A percentile compares a stretch with the other conserved stretches of the same genome.
These are phyloP conservation scores for Cynodonichthys magdalenae DNA, from an alignment of 2,797 vertebrate genomes.

Conservation along the genomic window DNA sequence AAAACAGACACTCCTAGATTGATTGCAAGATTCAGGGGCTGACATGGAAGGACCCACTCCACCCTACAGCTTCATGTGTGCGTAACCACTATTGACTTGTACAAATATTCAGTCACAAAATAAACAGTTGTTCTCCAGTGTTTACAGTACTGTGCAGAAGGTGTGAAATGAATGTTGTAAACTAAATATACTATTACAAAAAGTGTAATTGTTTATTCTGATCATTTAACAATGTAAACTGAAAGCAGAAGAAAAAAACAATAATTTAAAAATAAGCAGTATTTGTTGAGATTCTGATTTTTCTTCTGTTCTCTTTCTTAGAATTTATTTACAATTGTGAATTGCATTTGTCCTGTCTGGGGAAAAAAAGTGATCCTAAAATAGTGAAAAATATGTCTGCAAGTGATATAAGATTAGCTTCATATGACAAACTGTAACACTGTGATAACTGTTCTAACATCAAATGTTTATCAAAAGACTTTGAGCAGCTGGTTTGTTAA, in stretches of 20 bases:
- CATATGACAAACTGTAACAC: slow-evolving; percentile 7
- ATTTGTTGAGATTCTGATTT: too few relatives aligned
- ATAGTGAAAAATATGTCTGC: not conserved
- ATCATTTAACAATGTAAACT: too few relatives aligned
- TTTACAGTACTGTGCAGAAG: not conserved
- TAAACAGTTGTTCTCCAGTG: not conserved
- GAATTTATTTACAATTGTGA: too few relatives aligned
- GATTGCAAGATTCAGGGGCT: not conserved
- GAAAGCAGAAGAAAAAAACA: too few relatives aligned
- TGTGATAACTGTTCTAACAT: not conserved
- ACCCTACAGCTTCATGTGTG: not conserved
- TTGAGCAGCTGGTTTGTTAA: not conserved
- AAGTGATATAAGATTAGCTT: slow-evolving; percentile 7
- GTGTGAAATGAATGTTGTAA: not conserved
- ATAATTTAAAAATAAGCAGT: too few relatives aligned
- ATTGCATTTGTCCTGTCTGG: too few relatives aligned
- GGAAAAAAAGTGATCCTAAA: too few relatives aligned
- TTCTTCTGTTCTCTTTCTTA: too few relatives aligned
- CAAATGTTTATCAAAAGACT: not conserved
- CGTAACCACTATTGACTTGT: slow-evolving; percentile 27
- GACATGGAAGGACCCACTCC: not conserved
- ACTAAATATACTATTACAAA: not conserved
- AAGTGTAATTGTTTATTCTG: too few relatives aligned
- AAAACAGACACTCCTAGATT: not conserved
- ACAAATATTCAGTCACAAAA: slow-evolving; percentile 12